A percentile compares a stretch with the other conserved stretches of the same genome.
These are phyloP conservation scores for Hycleus cichorii DNA, from an alignment of 1,140 invertebrate genomes.

Conservation along the genomic window DNA sequence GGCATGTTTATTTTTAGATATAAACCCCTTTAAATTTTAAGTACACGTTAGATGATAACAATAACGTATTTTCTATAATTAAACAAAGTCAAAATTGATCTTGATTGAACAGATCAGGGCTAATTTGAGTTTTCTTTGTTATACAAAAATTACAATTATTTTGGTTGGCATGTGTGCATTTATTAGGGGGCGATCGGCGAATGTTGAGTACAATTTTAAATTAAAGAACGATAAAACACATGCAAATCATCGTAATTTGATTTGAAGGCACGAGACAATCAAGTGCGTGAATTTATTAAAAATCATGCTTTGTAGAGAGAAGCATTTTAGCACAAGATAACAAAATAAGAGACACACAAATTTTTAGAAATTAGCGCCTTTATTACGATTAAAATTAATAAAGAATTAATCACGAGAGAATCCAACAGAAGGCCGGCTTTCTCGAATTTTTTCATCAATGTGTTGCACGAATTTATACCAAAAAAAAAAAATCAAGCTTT, in stretches of 20 bases:
- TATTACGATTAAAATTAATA: neutral
- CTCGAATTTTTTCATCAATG: too few species aligned
- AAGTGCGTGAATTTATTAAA: slow-evolving; percentile 24
- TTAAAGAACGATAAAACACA: neutral
- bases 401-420: neutral
- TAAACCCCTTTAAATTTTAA: slow-evolving; percentile 14
- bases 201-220: neutral
- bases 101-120: slow-evolving; percentile 7
- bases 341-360: slow-evolving; percentile 11
- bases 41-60: slow-evolving; percentile 10
- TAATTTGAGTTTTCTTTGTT: slow-evolving; percentile 2
- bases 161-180: slow-evolving; percentile 15
- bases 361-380: slow-evolving; percentile 13
- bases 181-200: neutral
- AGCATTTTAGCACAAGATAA: slow-evolving; percentile 1
- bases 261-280: slow-evolving; percentile 29
- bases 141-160: slow-evolving; percentile 6
- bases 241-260: slow-evolving; percentile 18
- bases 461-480: too few species aligned
- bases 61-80: slow-evolving; percentile 24
- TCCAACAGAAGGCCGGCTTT: too few species aligned
- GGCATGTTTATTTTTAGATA: slow-evolving; percentile 29
- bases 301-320: slow-evolving; percentile 22
- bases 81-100: neutral
- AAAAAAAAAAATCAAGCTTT: slow-evolving; percentile 2